These are phyloP conservation scores for Yponomeuta sedellus DNA, from an alignment of 2,888 invertebrate genomes.

Conservation along the genomic window DNA sequence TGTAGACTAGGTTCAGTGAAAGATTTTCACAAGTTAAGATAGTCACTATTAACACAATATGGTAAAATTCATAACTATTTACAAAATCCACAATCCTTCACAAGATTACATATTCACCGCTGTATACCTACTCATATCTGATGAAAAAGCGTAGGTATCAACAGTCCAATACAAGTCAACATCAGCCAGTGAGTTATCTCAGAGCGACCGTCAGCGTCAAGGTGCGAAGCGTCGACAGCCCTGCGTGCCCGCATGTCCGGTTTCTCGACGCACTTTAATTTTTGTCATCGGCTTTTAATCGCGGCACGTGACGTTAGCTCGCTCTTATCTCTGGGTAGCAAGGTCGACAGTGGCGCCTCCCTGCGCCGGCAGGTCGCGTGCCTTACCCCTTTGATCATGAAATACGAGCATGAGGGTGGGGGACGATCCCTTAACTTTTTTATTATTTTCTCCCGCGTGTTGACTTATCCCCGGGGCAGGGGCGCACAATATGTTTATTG, in stretches of 20 bases:
- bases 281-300: slow-evolving; percentile 18
- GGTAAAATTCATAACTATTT: no score
- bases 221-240: background rate
- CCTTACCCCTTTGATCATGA: slow-evolving; percentile 25
- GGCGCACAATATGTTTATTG: slow-evolving; percentile 33
- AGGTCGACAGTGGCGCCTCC: background rate
- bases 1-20: no score
- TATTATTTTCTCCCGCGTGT: slow-evolving; percentile 21
- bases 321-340: background rate
- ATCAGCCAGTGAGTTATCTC: background rate
- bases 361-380: slow-evolving; percentile 10
- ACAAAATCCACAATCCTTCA: no score
- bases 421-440: slow-evolving; percentile 21
- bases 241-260: slow-evolving; percentile 13
- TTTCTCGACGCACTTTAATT: slow-evolving; percentile 17
- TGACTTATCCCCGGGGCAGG: slow-evolving; percentile 8
- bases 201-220: background rate
- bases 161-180: no score
- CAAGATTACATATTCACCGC: no score
- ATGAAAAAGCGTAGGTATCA: no score
- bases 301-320: slow-evolving; percentile 3
- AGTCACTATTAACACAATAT: no score
- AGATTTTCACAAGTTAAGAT: no score
- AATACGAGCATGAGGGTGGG: slow-evolving; percentile 22
- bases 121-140: no score